Evolutionary conservation across 2,888 invertebrate species (phyloP).

Genomic region (Anthoptus insignis): DNA sequence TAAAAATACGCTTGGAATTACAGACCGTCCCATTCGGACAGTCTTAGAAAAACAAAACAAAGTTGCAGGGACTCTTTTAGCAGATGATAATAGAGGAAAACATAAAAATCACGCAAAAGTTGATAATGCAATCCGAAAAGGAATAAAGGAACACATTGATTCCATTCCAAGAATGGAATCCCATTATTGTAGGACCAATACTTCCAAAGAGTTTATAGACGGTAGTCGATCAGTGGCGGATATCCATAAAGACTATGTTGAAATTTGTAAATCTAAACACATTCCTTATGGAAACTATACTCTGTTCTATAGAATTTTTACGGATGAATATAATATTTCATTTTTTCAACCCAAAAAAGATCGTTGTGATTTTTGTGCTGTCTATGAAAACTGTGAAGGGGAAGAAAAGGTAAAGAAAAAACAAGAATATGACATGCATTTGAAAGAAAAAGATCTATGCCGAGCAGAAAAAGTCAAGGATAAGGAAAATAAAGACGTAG

Average conservation of each 20-base stretch:
- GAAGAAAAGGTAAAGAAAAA: too few species aligned
- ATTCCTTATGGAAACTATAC: too few species aligned
- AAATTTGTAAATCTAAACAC: too few species aligned
- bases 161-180: conserved; percentile 14
- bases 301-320: too few species aligned
- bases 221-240: conserved; percentile 6
- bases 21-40: conserved; percentile 32
- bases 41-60: conserved; percentile 24
- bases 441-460: too few species aligned
- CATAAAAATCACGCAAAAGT: background rate
- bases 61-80: background rate
- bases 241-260: background rate
- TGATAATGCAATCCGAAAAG: background rate
- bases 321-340: too few species aligned
- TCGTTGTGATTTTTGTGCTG: too few species aligned
- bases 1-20: conserved; percentile 43
- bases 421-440: too few species aligned
- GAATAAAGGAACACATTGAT: background rate
- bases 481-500: conserved; percentile 8
- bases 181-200: conserved; percentile 1
- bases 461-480: conserved; percentile 18
- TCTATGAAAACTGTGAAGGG: too few species aligned
- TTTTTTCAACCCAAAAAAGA: too few species aligned
- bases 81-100: conserved; percentile 1
- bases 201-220: conserved; percentile 19